Evolutionary conservation across 2,797 vertebrate genomes (phyloP).

Genomic region (Acanthurus lineatus): DNA sequence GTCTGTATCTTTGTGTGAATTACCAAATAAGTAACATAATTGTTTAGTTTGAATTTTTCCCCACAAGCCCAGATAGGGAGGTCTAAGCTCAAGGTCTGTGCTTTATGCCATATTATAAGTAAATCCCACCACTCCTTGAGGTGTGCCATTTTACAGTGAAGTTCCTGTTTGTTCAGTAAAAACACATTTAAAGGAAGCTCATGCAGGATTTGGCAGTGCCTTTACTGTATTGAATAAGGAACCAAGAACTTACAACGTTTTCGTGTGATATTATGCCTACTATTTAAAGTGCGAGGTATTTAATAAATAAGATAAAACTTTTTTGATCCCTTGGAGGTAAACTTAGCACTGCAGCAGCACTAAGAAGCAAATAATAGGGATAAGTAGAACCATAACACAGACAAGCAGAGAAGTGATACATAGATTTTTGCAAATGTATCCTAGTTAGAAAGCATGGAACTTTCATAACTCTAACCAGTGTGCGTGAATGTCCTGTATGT

Average conservation of each 20-base stretch:
- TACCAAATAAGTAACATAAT: slow-evolving; percentile 13
- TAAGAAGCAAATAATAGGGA: not conserved
- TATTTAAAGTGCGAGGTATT: not conserved
- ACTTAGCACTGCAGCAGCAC: not conserved
- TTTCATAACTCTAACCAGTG: not conserved
- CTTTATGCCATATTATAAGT: slow-evolving; percentile 29
- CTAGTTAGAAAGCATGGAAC: not conserved
- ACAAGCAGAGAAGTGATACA: not conserved
- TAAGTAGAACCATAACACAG: not conserved
- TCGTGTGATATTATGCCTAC: not conserved
- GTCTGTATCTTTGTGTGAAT: slow-evolving; percentile 7
- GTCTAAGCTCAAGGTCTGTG: slow-evolving; percentile 17
- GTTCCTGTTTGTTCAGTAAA: slow-evolving; percentile 77
- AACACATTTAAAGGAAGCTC: slow-evolving; percentile 62
- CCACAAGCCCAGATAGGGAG: not conserved
- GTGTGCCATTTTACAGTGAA: slow-evolving; percentile 72
- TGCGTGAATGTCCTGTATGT: not conserved
- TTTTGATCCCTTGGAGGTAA: not conserved
- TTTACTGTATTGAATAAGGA: slow-evolving; percentile 28
- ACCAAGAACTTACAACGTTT: not conserved
- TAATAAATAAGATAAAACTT: not conserved
- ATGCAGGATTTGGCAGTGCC: slow-evolving; percentile 63
- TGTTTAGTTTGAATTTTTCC: not conserved
- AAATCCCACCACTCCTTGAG: slow-evolving; percentile 74
- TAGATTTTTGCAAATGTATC: not conserved